Evolutionary conservation across 2,113 vertebrate species (phyloP).

Genomic region (Paratilapia polleni): DNA sequence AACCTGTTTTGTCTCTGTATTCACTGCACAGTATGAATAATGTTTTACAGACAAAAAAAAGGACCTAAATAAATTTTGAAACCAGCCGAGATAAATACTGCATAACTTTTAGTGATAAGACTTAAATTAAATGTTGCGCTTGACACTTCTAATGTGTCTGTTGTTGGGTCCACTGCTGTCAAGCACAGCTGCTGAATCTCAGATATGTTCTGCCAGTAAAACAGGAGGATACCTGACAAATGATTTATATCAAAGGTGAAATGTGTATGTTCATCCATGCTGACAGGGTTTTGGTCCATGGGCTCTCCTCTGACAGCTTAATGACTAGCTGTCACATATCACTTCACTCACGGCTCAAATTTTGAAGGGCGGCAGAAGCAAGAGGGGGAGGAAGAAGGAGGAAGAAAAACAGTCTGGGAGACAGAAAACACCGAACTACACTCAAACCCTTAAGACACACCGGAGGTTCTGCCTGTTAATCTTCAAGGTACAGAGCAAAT

Average conservation of each 20-base stretch:
- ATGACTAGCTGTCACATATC: constrained; percentile 69
- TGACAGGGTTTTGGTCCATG: constrained; percentile 58
- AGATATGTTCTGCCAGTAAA: not conserved
- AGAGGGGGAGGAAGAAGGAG: not conserved
- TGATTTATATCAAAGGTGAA: constrained; percentile 54
- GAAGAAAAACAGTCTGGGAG: constrained; percentile 35
- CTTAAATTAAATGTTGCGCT: not conserved
- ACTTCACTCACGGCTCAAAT: constrained; percentile 38
- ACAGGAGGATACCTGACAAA: constrained; percentile 33
- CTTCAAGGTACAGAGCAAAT: constrained; percentile 31
- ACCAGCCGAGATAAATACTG: not conserved
- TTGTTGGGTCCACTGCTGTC: constrained; percentile 1
- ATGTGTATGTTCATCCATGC: constrained; percentile 38
- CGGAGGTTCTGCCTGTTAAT: constrained; percentile 41
- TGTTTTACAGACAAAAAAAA: not conserved
- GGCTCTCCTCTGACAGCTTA: constrained; percentile 66
- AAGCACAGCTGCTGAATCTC: constrained; percentile 6
- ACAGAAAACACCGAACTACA: constrained; percentile 29
- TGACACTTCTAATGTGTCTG: not conserved
- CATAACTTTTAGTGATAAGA: not conserved
- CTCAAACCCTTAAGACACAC: constrained; percentile 33
- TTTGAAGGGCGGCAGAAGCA: constrained; percentile 5
- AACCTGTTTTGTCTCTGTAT: not conserved
- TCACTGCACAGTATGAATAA: not conserved
- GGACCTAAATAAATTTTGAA: not conserved